phyloP scores from a whole-genome alignment of 2,113 vertebrate species.

The Heliornis fulica region DNA sequence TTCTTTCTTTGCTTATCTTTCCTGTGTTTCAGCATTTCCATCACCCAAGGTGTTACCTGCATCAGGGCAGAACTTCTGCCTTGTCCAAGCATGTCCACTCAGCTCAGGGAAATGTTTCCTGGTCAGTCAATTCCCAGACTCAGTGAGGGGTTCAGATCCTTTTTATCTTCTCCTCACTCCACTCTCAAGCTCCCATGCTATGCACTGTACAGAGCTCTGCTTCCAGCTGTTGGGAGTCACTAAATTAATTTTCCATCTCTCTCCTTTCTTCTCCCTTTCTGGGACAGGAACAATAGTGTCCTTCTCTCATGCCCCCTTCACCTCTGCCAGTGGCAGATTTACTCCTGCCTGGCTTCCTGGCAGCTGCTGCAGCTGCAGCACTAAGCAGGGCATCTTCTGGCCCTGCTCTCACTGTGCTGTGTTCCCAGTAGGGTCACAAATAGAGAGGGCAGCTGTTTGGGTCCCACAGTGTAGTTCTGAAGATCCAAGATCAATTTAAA shows the following conservation, averaged over 20 bases:
- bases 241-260: not conserved
- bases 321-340: conserved; percentile 29
- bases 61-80: not conserved
- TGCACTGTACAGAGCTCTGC: not conserved
- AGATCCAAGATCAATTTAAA: not conserved
- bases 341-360: conserved; percentile 31
- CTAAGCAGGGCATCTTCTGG: not conserved
- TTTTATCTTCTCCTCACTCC: not conserved
- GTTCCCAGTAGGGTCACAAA: not conserved
- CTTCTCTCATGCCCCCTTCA: not conserved
- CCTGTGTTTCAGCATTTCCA: not conserved
- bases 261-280: not conserved
- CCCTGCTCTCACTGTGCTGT: not conserved
- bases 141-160: not conserved
- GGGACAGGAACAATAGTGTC: not conserved
- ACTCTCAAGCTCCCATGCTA: not conserved
- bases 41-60: not conserved
- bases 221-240: not conserved
- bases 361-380: conserved; percentile 45
- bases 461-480: not conserved
- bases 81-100: rapidly evolving
- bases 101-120: not conserved
- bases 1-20: not conserved
- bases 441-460: not conserved
- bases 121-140: not conserved